Conservation (phyloP, 2,797 vertebrate genomes). For the Hyperoplus lanceolatus region DNA sequence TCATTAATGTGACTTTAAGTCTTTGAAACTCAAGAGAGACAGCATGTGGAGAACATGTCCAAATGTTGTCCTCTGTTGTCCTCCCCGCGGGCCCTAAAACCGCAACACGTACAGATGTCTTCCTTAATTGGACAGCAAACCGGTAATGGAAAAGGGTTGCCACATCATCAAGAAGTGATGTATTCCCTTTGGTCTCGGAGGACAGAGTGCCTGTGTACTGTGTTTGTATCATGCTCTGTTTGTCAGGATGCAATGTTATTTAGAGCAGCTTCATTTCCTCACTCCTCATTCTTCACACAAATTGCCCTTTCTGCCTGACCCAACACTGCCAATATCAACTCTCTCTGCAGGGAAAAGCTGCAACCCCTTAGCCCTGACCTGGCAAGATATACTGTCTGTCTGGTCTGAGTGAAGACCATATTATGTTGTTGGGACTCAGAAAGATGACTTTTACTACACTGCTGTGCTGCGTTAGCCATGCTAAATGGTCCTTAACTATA, state of each 20-base stretch:
- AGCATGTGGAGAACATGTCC: constrained; percentile 34
- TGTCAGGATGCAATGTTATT: constrained; percentile 3
- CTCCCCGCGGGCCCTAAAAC: constrained; percentile 4
- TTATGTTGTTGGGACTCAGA: constrained; percentile 18
- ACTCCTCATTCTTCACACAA: constrained; percentile 20
- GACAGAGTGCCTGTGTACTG: neutral
- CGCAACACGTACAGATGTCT: constrained; percentile 26
- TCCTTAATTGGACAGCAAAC: constrained; percentile 53
- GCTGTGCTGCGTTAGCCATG: constrained; percentile 18
- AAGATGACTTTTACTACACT: constrained; percentile 6
- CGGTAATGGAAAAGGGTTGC: constrained; percentile 31
- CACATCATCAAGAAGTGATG: constrained; percentile 26
- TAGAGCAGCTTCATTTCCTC: constrained; percentile 23
- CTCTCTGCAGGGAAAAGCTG: constrained; percentile 13
- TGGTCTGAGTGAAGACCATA: constrained; percentile 23
- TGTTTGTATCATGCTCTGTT: neutral
- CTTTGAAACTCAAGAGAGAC: constrained; percentile 13
- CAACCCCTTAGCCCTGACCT: neutral
- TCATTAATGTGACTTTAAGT: constrained; percentile 49
- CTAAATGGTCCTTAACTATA: constrained; percentile 13
- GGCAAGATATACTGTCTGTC: constrained; percentile 18
- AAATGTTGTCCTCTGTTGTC: constrained; percentile 33
- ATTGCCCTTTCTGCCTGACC: constrained; percentile 34
- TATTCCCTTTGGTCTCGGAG: constrained; percentile 19
- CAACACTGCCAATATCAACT: constrained; percentile 24